Base-by-base conservation (phyloP, 2,888 invertebrate species). In the Netelia virgata region DNA sequence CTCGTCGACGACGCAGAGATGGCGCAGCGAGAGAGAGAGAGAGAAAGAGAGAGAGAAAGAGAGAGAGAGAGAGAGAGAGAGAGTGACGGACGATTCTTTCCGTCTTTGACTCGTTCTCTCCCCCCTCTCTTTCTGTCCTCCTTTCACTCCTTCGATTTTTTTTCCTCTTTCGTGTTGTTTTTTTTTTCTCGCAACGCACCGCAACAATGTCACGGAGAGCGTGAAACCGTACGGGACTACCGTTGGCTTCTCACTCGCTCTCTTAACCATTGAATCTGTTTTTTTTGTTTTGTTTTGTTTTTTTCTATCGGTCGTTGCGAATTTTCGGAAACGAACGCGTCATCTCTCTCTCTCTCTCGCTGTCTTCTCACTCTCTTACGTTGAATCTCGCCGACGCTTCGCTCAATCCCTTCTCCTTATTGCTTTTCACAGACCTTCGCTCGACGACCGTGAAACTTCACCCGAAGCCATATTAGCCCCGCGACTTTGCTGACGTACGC, bases 391-490 rank as follows among this genome's bases (percentile, higher is more conserved):
- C 18, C 28, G 5, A 28, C 5, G 1, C 18, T 28, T 16, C 11
- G 36, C 18, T 63, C 36, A 64, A 8, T 64, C 61, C 50, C 16
- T 20, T 3, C 11, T 10, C 68, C 14, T 47, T 47, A 59, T 47
- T 36, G 36, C 47, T 66, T 70, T 20, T 18, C 55, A 20, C 20
- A 55, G 61, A 18, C 63, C 68, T 20, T 68, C 66, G 53, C 57
- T 28, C 50, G 23, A 70, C 68, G 84, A 84, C 84, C 81, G 84
- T 84, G 84, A 84, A 84, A 84, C 81, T 82, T 84, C 70, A 28
- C 18, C 57, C 81, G 84, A 84, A 84, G 84, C 81, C 84, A 68
- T 84, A 68, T 68, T 14, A 28, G 41, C 3, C 9, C 9, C 41
- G 11, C 59, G 11, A 3, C 61, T 11, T n/a, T 8, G 36, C 66